phyloP scores from a whole-genome alignment of 2,888 invertebrate species.

The Platycheirus rosarum region DNA sequence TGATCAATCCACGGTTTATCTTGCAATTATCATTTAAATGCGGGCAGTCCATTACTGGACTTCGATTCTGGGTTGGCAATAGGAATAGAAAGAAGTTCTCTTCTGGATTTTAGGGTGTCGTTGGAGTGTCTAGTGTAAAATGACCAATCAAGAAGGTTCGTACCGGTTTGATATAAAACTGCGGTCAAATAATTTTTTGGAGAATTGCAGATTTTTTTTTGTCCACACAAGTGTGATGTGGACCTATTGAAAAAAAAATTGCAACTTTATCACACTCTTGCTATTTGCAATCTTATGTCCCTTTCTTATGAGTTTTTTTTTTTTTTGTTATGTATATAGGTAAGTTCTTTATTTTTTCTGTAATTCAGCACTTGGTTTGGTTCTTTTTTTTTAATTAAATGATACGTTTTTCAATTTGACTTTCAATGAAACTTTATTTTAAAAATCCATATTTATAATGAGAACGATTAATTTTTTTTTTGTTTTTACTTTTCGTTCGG shows the following conservation, averaged over 20 bases:
- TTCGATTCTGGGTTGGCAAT: background rate
- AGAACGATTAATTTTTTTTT: background rate
- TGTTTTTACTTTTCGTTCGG: constrained; percentile 31
- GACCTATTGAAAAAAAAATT: constrained; percentile 40
- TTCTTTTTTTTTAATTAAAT: constrained; percentile 39
- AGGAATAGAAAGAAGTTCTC: background rate
- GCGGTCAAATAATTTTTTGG: constrained; percentile 35
- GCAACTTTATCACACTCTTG: constrained; percentile 63
- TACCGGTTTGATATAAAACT: constrained; percentile 23
- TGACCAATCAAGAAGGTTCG: background rate
- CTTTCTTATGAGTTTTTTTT: constrained; percentile 75
- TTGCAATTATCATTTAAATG: constrained; percentile 87
- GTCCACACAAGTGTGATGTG: constrained; percentile 49
- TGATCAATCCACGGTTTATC: constrained; percentile 83
- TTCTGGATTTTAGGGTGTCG: background rate
- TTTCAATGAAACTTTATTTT: background rate
- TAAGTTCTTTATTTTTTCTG: too few relatives aligned
- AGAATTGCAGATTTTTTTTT: constrained; percentile 50
- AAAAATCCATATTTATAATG: background rate
- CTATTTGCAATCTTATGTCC: constrained; percentile 33
- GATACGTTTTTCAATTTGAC: background rate
- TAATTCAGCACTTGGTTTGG: constrained; percentile 14
- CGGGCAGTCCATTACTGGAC: constrained; percentile 86
- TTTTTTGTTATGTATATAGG: too few relatives aligned
- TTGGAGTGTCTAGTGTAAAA: background rate